Conservation (phyloP, 2,888 invertebrate species). For the Athalia cordata region DNA sequence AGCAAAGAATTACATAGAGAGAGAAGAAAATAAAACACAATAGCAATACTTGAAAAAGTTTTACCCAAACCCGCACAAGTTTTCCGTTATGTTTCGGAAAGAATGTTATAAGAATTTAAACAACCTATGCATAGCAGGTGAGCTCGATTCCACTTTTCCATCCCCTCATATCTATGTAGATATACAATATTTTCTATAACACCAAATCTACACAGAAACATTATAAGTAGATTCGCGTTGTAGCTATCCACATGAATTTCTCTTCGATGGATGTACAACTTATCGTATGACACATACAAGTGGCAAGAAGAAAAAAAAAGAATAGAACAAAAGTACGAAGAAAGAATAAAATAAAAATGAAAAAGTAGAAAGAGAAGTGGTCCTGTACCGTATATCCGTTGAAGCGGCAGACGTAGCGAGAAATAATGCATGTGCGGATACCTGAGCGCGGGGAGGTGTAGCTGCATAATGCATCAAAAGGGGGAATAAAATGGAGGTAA, state of each 20-base stretch:
- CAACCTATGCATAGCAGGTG: no score
- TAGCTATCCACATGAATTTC: background rate
- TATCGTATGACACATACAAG: slow-evolving; percentile 1
- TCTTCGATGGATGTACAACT: slow-evolving; percentile 16
- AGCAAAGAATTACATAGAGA: no score
- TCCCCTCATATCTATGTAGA: no score
- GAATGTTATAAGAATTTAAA: no score
- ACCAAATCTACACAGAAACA: background rate
- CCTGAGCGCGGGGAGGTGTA: background rate
- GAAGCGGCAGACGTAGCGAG: slow-evolving; percentile 34
- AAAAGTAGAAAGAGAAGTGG: slow-evolving; percentile 7
- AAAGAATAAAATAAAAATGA: slow-evolving; percentile 28
- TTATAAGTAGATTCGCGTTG: background rate
- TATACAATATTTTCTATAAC: no score
- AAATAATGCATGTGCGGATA: slow-evolving; percentile 17
- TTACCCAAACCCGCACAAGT: no score
- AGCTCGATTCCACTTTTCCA: no score
- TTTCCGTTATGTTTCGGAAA: no score
- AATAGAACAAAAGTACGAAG: slow-evolving; percentile 15
- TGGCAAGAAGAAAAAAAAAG: slow-evolving; percentile 45
- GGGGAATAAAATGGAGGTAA: slow-evolving; percentile 24
- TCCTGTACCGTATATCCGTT: slow-evolving; percentile 3
- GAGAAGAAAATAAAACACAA: no score
- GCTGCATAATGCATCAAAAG: slow-evolving; percentile 36
- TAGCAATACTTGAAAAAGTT: no score